Percentiles rank a stretch among this genome's conserved stretches.
phyloP scores from a whole-genome alignment of 2,113 vertebrate species.

The Leiothrix lutea region DNA sequence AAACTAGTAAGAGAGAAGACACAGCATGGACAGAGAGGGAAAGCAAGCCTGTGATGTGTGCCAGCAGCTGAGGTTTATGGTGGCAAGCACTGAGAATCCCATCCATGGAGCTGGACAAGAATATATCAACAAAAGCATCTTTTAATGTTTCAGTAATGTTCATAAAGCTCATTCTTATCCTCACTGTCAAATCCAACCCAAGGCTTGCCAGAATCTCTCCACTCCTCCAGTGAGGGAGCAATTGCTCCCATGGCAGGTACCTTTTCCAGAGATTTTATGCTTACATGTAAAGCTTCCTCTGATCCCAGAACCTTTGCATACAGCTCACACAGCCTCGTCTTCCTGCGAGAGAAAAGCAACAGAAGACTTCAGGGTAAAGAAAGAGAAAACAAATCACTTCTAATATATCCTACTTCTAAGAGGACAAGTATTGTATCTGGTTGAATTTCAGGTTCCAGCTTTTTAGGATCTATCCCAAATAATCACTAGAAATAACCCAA shows the following conservation, averaged over 20 bases:
- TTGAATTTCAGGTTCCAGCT: background rate
- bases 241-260: background rate
- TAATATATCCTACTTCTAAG: background rate
- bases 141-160: background rate
- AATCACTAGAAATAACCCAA: background rate
- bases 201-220: background rate
- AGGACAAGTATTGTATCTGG: background rate
- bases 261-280: background rate
- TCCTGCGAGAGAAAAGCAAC: slow-evolving; percentile 68
- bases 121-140: background rate
- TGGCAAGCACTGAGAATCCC: background rate
- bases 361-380: background rate
- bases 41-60: background rate
- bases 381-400: background rate
- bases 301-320: slow-evolving; percentile 88
- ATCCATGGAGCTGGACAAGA: background rate
- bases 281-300: slow-evolving; percentile 91
- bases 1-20: background rate
- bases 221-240: background rate
- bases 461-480: background rate
- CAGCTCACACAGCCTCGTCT: slow-evolving; percentile 89
- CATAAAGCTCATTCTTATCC: background rate
- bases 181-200: background rate
- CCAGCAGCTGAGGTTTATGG: background rate
- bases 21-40: background rate